Percentiles rank a stretch among this genome's conserved stretches.
phyloP scores from a whole-genome alignment of 2,888 invertebrate species.

The Patella caerulea region DNA sequence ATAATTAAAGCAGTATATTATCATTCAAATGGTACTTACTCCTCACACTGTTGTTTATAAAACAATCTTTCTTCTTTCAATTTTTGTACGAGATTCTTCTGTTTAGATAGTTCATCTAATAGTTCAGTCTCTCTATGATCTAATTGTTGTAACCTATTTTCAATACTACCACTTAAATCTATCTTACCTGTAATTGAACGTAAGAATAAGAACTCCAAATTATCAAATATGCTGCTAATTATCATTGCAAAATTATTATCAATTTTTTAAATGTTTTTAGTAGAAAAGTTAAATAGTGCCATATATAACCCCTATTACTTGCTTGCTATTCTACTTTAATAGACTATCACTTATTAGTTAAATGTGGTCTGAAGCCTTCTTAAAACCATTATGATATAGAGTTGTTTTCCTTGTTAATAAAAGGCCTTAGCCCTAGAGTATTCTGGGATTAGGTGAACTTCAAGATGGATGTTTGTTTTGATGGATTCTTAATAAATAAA shows the following conservation, averaged over 20 bases:
- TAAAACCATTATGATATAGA: no score
- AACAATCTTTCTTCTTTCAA: constrained; percentile 59
- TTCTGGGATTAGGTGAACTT: no score
- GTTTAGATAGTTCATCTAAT: constrained; percentile 61
- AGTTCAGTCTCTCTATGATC: constrained; percentile 69
- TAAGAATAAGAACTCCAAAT: background rate
- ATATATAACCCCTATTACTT: no score
- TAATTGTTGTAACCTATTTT: constrained; percentile 64
- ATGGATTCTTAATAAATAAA: no score
- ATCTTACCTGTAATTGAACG: constrained; percentile 59
- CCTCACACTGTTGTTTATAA: constrained; percentile 38
- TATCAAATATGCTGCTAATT: no score
- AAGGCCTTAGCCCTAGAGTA: no score
- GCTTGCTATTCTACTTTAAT: no score
- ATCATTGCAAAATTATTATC: constrained; percentile 1
- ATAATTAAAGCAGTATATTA: no score
- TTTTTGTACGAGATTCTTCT: constrained; percentile 51
- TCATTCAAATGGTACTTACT: constrained; percentile 46
- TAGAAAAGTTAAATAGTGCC: background rate
- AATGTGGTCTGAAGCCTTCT: no score
- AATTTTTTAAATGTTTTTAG: constrained; percentile 11
- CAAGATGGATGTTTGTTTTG: no score
- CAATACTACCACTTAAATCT: constrained; percentile 61
- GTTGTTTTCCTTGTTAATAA: no score
- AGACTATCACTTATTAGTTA: no score